Percentiles rank a stretch among this genome's conserved stretches.
Evolutionary conservation across 2,888 invertebrate species (phyloP).

Genomic region (Timema cristinae): DNA sequence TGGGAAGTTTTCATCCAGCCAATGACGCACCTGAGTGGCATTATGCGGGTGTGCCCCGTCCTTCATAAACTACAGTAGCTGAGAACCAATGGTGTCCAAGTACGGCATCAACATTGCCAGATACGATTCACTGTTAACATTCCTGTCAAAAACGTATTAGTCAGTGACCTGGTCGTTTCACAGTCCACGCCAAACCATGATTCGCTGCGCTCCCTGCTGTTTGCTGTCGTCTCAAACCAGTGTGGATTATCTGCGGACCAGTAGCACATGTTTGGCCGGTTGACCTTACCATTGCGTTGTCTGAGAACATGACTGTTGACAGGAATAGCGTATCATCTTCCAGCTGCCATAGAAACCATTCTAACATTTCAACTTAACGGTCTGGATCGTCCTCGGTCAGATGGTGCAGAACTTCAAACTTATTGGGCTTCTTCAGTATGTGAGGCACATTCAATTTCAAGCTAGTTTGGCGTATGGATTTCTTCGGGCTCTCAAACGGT

Average conservation of each 20-base stretch:
- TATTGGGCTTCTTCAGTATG: not conserved
- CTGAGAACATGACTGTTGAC: not conserved
- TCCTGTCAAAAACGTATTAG: not conserved
- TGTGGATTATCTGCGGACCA: not conserved
- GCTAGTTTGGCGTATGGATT: not conserved
- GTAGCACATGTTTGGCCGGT: not conserved
- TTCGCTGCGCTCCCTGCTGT: not conserved
- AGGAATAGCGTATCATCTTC: not conserved
- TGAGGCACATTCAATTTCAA: not conserved
- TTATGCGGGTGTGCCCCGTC: not conserved
- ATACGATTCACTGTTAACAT: not conserved
- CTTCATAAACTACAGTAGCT: not conserved
- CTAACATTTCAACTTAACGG: not conserved
- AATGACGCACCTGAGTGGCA: not conserved
- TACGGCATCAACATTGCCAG: not conserved
- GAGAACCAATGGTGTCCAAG: not conserved
- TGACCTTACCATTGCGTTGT: not conserved
- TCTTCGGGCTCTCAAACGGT: not conserved
- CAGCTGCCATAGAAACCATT: not conserved
- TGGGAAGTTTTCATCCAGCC: slow-evolving; percentile 2
- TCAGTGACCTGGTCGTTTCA: not conserved
- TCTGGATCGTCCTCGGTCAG: slow-evolving; percentile 1
- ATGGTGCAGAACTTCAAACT: not conserved
- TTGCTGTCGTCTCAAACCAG: not conserved
- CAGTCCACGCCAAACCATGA: not conserved